Conservation (phyloP, 2,797 vertebrate genomes). For the Tenualosa thibaudeaui region DNA sequence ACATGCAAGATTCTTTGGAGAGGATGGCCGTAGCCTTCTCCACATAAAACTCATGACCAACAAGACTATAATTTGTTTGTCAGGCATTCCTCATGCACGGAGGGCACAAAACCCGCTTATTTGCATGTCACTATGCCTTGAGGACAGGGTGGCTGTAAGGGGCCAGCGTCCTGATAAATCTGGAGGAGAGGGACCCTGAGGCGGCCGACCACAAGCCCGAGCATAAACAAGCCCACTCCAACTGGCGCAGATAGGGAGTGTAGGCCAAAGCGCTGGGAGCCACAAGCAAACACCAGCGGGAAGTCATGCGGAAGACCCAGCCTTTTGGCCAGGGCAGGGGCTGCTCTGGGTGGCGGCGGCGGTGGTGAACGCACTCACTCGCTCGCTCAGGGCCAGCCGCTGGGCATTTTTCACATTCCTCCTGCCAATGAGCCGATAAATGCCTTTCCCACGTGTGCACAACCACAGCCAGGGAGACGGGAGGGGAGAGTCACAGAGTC, state of each 20-base stretch:
- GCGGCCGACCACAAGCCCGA: slow-evolving; percentile 64
- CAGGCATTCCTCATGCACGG: not conserved
- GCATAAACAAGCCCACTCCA: slow-evolving; percentile 58
- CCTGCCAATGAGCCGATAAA: slow-evolving; percentile 89
- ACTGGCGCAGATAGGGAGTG: slow-evolving; percentile 71
- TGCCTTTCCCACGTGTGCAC: slow-evolving; percentile 87
- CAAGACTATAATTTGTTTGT: not conserved
- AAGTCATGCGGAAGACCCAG: slow-evolving; percentile 70
- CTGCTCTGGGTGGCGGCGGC: slow-evolving; percentile 54
- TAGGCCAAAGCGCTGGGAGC: slow-evolving; percentile 55
- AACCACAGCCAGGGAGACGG: slow-evolving; percentile 71
- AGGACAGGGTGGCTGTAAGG: not conserved
- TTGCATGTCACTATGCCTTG: not conserved
- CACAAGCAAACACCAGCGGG: slow-evolving; percentile 47
- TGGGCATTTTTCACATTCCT: slow-evolving; percentile 92
- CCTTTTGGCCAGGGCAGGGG: slow-evolving; percentile 63
- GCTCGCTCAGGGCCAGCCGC: slow-evolving; percentile 73
- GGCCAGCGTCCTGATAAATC: slow-evolving; percentile 57
- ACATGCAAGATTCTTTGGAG: not conserved
- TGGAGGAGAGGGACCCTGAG: slow-evolving; percentile 67
- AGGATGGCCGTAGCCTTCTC: not conserved
- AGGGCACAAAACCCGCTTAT: not conserved
- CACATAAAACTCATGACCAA: not conserved
- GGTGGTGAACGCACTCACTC: slow-evolving; percentile 2
- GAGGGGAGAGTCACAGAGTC: slow-evolving; percentile 64